Percentiles rank a stretch among this genome's conserved stretches.
These are phyloP conservation scores for Palythoa grandiflora DNA, from an alignment of 92 coral and sea anemone species.

Conservation along the genomic window DNA sequence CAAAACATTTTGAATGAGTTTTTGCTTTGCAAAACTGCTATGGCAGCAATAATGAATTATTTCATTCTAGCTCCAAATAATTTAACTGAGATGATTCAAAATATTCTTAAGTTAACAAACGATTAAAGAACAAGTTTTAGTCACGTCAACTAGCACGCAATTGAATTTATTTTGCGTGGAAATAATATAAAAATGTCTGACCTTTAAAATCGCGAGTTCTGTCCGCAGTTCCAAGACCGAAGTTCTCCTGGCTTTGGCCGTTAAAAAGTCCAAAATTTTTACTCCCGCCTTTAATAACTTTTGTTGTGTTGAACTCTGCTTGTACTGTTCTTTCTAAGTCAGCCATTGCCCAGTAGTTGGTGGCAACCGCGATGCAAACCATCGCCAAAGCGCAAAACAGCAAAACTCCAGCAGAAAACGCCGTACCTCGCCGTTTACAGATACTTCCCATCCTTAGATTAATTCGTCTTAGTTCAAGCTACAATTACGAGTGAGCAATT, in stretches of 20 bases:
- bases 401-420: constrained; percentile 66
- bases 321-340: constrained; percentile 64
- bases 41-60: neutral
- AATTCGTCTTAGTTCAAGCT: constrained; percentile 3
- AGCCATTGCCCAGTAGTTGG: constrained; percentile 84
- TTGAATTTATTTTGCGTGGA: neutral
- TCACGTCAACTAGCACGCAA: neutral
- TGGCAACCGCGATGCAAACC: constrained; percentile 71
- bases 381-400: constrained; percentile 71
- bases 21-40: neutral
- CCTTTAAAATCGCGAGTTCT: constrained; percentile 70
- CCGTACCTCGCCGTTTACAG: constrained; percentile 82
- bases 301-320: constrained; percentile 44
- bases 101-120: neutral
- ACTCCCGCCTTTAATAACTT: constrained; percentile 66
- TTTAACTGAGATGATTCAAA: neutral
- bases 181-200: neutral
- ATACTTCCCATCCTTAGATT: constrained; percentile 64
- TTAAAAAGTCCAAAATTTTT: constrained; percentile 84
- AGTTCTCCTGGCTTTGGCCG: constrained; percentile 63
- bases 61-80: neutral
- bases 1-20: neutral
- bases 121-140: neutral
- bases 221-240: constrained; percentile 76
- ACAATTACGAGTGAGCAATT: constrained; percentile 22